Evolutionary conservation across 2,113 vertebrate genomes (phyloP), one percentile per base, ranked within the genome.

Genomic region (Macquaria ambigua): DNA sequence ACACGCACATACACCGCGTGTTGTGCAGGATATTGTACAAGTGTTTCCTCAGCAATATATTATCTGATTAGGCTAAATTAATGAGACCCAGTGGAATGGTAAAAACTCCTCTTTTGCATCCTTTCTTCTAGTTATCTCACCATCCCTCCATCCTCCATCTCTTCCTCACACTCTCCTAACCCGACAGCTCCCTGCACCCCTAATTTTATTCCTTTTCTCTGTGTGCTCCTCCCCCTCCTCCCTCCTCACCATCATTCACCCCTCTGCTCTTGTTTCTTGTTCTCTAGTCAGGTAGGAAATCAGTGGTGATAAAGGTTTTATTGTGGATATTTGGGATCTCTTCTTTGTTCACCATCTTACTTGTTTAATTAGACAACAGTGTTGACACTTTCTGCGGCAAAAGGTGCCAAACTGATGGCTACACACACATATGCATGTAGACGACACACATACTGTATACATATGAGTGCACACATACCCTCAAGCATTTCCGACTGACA

Each of bases 1-100:
- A 52, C 63, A 81, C 20, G 48, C 53, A 74, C 52, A 53, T 20
- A 73, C 68, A 58, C 16, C 10, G 25, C 5, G 11, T 66, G 68
- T 77, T 82, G 79, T 87, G 78, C 84, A 84, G 87, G 89, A 91
- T 91, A 87, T 85, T 12, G 41, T 66, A 83, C 74, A 90, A 91
- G 85, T 90, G 82, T 94, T 91, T 90, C 73, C 84, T 94, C 87
- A 90, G 90, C 90, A 90, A 79, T 92, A 92, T 91, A 86, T 81
- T 72, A 86, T 89, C 89, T 91, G 82, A 91, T 91, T 90, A 91
- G 81, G 74, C 76, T 86, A 77, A 87, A 87, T 92, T 92, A 93
- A 94, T 90, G 89, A 94, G 91, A 73, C 92, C 87, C 89, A 77
- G 82, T 80, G 87, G 91, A 92, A 88, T 75, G 79, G 16, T 76